Base-by-base conservation (phyloP, 2,888 invertebrate genomes). In the Chironomus tentans region DNA sequence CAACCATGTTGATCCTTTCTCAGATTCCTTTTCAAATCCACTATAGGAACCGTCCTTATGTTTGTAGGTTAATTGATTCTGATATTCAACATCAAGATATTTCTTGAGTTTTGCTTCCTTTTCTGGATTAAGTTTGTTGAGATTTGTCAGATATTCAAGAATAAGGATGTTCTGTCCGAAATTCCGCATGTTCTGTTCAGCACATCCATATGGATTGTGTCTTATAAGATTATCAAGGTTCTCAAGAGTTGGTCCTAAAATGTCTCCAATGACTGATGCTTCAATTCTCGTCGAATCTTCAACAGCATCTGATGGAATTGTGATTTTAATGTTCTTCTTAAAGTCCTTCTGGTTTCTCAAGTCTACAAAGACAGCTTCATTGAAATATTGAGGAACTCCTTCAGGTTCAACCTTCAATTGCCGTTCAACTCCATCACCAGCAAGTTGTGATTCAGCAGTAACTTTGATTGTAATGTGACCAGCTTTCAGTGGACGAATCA, bases 151-250 rank as follows among this genome's bases (percentile, higher is more conserved):
- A 79, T 91, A 91, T 77, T 86, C 84, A 56, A 90, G 81, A 4
- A 89, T 87, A 78, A 88, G 87, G 70, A 91, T 85, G 80, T 91
- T 92, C 0, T 91, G 91, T 0, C 89, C 88, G 79, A 92, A 86
- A 2, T 86, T 84, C 4, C 90, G 86, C 88, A 91, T 90, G 78
- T 90, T 91, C 82, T 92, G 92, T 80, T 91, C 91, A 0, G 91
- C 91, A 81, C 91, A 91, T 2, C 92, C 92, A 77, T 87, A 87
- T 0, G 92, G 92, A 79, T 91, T n/a, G n/a, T n/a, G 81, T 12
- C 85, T 79, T 24, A 61, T 72, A 13, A 12, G 47, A 28, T 86
- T 84, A 50, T 90, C 88, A 69, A 92, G 81, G 80, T 89, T 89
- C 82, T 88, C 86, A 4, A 89, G 81, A 0, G 87, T 85, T 2